These are phyloP conservation scores for Apotomis turbidana DNA, from an alignment of 2,888 invertebrate species.

Conservation along the genomic window DNA sequence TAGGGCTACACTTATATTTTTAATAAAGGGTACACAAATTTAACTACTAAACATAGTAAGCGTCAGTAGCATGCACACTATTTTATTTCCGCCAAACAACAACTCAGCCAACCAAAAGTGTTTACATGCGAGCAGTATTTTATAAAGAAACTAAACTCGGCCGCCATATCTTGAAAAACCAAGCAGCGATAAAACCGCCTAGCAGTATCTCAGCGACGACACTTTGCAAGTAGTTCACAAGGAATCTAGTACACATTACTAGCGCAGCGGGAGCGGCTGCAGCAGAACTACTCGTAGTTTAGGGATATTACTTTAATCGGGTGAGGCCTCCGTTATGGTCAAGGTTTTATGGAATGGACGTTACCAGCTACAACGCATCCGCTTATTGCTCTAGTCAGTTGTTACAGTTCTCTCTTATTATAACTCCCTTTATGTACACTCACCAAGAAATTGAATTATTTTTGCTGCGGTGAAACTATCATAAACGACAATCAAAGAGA, in stretches of 20 bases:
- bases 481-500: too few relatives aligned
- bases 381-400: conserved; percentile 60
- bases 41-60: too few relatives aligned
- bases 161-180: conserved; percentile 34
- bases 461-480: too few relatives aligned
- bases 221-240: conserved; percentile 58
- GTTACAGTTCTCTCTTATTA: conserved; percentile 54
- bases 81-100: background rate
- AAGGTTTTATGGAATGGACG: conserved; percentile 56
- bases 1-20: too few relatives aligned
- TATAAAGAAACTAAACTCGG: conserved; percentile 18
- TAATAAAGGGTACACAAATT: too few relatives aligned
- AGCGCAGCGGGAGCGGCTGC: conserved; percentile 52
- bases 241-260: conserved; percentile 60
- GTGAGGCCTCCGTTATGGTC: conserved; percentile 67
- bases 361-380: conserved; percentile 52
- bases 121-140: conserved; percentile 24
- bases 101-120: conserved; percentile 3
- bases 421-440: conserved; percentile 53
- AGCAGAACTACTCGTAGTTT: conserved; percentile 55
- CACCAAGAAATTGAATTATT: conserved; percentile 24
- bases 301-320: conserved; percentile 72
- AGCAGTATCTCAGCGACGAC: conserved; percentile 43
- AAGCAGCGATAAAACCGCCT: conserved; percentile 33
- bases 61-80: background rate